phyloP scores from a whole-genome alignment of 64 coral and sea anemone genomes.

The Montipora sp. region DNA sequence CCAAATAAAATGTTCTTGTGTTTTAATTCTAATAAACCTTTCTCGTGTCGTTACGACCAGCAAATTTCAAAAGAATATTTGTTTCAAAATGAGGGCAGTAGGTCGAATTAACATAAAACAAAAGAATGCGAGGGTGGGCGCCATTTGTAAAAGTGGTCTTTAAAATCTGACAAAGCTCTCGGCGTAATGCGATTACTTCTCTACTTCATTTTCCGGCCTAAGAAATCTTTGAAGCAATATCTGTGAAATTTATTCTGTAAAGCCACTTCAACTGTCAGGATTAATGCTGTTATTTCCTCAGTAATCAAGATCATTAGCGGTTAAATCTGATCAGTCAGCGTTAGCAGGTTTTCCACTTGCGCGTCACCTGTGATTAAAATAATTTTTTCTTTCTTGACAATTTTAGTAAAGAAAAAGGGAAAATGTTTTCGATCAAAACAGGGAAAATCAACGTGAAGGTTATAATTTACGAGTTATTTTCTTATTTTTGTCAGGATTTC shows the following conservation, averaged over 20 bases:
- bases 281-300: neutral
- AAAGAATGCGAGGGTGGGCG: too few species aligned
- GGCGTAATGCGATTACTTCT: too few species aligned
- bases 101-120: too few species aligned
- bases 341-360: too few species aligned
- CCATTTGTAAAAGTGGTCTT: too few species aligned
- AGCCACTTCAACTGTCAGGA: neutral
- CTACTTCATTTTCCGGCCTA: neutral
- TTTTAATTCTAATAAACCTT: too few species aligned
- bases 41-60: too few species aligned
- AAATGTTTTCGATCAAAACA: neutral
- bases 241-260: neutral
- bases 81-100: too few species aligned
- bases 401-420: neutral
- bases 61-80: too few species aligned
- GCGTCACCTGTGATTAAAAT: too few species aligned
- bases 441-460: neutral
- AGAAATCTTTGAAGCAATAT: neutral
- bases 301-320: neutral
- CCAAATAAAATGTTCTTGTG: too few species aligned
- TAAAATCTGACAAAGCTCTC: too few species aligned
- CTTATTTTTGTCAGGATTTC: neutral
- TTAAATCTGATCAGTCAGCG: neutral
- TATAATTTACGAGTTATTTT: conserved; percentile 6
- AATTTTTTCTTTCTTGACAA: neutral